Evolutionary conservation across 2,113 vertebrate species (phyloP).

Genomic region (Acanthisitta chloris): DNA sequence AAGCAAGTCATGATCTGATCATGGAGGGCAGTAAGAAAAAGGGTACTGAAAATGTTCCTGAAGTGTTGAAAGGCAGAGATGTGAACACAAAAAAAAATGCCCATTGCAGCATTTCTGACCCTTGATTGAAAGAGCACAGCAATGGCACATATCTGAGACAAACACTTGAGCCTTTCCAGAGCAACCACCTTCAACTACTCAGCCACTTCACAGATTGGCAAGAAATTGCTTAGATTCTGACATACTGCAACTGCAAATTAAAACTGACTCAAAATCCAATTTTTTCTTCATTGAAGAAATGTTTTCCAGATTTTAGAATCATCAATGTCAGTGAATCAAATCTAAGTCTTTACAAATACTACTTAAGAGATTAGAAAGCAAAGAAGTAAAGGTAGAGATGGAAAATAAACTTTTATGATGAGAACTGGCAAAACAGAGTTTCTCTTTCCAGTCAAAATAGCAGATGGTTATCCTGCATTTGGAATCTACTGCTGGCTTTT

Average conservation of each 20-base stretch:
- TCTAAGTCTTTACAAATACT: neutral
- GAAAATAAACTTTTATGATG: neutral
- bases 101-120: neutral
- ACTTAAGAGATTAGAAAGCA: neutral
- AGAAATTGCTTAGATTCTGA: neutral
- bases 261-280: neutral
- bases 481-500: neutral
- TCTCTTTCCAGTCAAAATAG: neutral
- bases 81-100: conserved; percentile 19
- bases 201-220: neutral
- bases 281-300: neutral
- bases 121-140: conserved; percentile 6
- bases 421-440: neutral
- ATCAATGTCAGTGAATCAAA: neutral
- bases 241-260: neutral
- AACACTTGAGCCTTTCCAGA: neutral
- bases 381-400: neutral
- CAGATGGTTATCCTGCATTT: neutral
- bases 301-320: neutral
- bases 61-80: conserved; percentile 57
- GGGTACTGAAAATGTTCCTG: conserved; percentile 49
- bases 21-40: conserved; percentile 21
- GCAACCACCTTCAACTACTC: neutral
- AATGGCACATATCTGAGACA: neutral
- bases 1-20: conserved; percentile 73